Percentiles rank a stretch among this genome's conserved stretches.
phyloP scores from a whole-genome alignment of 2,797 vertebrate genomes.

The Hydrolagus colliei region DNA sequence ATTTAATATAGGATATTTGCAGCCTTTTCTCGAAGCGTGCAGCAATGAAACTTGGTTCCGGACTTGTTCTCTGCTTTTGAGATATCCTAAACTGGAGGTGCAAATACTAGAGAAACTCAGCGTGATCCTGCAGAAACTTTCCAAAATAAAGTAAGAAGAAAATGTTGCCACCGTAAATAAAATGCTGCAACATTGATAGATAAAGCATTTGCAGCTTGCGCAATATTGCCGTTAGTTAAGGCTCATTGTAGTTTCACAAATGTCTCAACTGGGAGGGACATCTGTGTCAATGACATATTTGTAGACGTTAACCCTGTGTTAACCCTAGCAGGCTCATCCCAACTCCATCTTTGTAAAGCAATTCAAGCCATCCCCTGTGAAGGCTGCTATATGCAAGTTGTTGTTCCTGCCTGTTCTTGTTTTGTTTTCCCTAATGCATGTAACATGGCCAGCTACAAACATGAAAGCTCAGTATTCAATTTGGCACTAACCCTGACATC shows the following conservation, averaged over 20 bases:
- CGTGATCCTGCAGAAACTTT: slow-evolving; percentile 82
- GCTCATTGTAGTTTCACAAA: no score
- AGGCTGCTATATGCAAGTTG: no score
- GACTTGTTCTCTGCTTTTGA: slow-evolving; percentile 64
- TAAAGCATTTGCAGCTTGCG: no score
- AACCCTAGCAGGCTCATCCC: no score
- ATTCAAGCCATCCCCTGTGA: no score
- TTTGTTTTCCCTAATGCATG: neutral
- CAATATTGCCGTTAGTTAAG: no score
- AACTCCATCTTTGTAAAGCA: no score
- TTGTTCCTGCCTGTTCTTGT: no score
- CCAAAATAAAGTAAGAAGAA: slow-evolving; percentile 68
- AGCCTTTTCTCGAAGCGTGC: slow-evolving; percentile 71
- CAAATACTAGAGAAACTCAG: slow-evolving; percentile 71
- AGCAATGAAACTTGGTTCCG: slow-evolving; percentile 74
- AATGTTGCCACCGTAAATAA: neutral
- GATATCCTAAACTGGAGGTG: slow-evolving; percentile 61
- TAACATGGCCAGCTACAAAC: neutral
- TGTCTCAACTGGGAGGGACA: no score
- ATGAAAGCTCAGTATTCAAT: neutral
- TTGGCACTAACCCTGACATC: neutral
- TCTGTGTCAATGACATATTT: no score
- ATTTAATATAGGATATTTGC: slow-evolving; percentile 57
- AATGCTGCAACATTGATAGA: neutral
- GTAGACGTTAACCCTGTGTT: no score